Evolutionary conservation across 2,888 invertebrate species (phyloP), one percentile per base, ranked within the genome.

Genomic region (Oscheius sp.): DNA sequence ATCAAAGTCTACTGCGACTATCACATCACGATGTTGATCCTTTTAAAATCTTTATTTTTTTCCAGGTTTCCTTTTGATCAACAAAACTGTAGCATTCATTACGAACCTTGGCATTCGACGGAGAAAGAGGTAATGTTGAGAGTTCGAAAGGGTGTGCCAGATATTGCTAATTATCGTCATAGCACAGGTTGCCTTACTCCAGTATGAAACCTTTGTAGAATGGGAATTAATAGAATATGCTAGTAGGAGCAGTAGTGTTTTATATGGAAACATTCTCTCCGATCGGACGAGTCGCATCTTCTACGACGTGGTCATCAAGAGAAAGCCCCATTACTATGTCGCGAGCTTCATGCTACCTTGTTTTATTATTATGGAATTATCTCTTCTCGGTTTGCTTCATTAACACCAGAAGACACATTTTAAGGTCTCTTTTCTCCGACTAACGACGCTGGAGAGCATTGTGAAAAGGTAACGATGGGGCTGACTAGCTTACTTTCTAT

Each of bases 401-500:
- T n/a, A n/a, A n/a, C n/a, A n/a, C n/a, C n/a, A n/a, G n/a, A n/a
- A n/a, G n/a, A n/a, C n/a, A n/a, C n/a, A 1, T 5, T 36, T 22
- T 32, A 20, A n/a, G 57, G 57, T n/a, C 44, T 45, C 6, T 62
- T 62, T 33, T 62, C 62, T 20, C 62, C 62, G 17, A 47, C 62
- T 2, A 62, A 62, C 28, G 62, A 62, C 24, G 30, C 62, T n/a
- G 62, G 62, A 32, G 62, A 62, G n/a, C 62, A 62, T 33, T 49
- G 32, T 22, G 62, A 62, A 20, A 62, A 62, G 12, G 62, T 62
- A 5, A 62, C 62, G 1, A 62, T 62, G 62, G 62, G 62, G n/a
- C 33, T 62, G 28, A 62, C 62, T 49, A 62, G 62, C 24, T 49
- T 62, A 49, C 62, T 62, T 22, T 62, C 62, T 3, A 62, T 62